Percentiles rank a stretch among this genome's conserved stretches.
Conservation (phyloP, 2,113 vertebrate genomes). For the Suncus etruscus region DNA sequence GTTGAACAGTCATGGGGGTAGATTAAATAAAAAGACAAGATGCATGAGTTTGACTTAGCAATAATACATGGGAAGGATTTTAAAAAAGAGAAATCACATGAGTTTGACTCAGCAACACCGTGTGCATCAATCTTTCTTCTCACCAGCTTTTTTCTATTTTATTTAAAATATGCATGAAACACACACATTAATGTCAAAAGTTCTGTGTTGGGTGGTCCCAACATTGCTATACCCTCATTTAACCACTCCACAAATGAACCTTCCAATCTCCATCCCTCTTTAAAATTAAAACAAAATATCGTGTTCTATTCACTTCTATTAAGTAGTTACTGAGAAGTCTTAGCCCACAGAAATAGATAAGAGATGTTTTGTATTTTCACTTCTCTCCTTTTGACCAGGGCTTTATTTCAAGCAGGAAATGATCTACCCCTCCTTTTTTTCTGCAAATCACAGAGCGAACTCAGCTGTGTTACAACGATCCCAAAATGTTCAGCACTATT, state of each 20-base stretch:
- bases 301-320: slow-evolving; percentile 37
- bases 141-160: no score
- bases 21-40: background rate
- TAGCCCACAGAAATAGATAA: no score
- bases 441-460: slow-evolving; percentile 80
- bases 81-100: background rate
- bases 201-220: no score
- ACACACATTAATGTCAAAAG: no score
- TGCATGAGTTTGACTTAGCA: background rate
- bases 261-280: no score
- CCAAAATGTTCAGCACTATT: slow-evolving; percentile 86
- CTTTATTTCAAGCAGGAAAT: slow-evolving; percentile 82
- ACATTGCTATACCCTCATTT: no score
- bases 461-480: slow-evolving; percentile 85
- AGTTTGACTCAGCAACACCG: background rate
- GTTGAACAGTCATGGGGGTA: background rate
- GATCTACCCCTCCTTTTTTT: slow-evolving; percentile 60
- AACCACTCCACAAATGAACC: no score
- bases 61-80: no score
- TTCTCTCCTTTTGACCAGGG: slow-evolving; percentile 65
- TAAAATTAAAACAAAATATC: no score
- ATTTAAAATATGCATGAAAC: background rate
- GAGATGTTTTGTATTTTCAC: slow-evolving; percentile 67
- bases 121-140: background rate
- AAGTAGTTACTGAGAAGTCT: slow-evolving; percentile 61